Evolutionary conservation across 2,888 invertebrate species (phyloP).

Genomic region (Stegana nigrithorax): DNA sequence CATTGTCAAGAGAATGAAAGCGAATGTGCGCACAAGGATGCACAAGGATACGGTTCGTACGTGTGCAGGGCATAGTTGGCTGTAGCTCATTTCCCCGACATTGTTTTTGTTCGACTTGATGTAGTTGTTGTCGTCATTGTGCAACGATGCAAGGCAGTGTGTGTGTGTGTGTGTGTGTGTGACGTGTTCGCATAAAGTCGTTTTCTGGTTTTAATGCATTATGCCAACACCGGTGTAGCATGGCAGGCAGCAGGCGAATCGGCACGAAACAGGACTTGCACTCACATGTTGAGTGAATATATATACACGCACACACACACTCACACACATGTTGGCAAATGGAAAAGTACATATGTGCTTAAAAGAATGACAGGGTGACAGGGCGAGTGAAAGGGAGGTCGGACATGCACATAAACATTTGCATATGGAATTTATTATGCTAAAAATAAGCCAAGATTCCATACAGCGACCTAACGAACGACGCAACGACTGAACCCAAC

Average conservation of each 20-base stretch:
- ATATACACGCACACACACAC: conserved; percentile 30
- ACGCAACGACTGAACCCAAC: too few relatives aligned
- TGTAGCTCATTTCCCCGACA: conserved; percentile 56
- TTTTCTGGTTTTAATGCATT: conserved; percentile 51
- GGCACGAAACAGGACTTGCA: conserved; percentile 14
- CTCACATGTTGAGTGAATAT: conserved; percentile 35
- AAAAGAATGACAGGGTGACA: too few relatives aligned
- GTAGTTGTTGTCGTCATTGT: conserved; percentile 31
- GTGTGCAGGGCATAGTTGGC: conserved; percentile 25
- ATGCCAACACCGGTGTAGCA: conserved; percentile 39
- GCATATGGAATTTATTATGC: conserved; percentile 67
- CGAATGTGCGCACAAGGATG: conserved; percentile 24
- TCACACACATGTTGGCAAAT: conserved; percentile 20
- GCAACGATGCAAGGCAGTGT: conserved; percentile 8
- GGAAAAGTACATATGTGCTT: too few relatives aligned
- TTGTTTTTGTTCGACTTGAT: conserved; percentile 41
- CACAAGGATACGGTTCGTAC: conserved; percentile 3
- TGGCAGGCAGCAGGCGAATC: not conserved
- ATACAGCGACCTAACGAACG: too few relatives aligned
- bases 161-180: conserved; percentile 31
- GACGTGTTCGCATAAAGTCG: conserved; percentile 45
- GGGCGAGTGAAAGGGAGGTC: conserved; percentile 17
- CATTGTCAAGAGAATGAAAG: conserved; percentile 24
- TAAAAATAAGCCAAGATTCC: conserved; percentile 67
- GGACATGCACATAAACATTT: conserved; percentile 59